phyloP scores from a whole-genome alignment of 2,113 vertebrate genomes.

The Pseudorectes ferrugineus region DNA sequence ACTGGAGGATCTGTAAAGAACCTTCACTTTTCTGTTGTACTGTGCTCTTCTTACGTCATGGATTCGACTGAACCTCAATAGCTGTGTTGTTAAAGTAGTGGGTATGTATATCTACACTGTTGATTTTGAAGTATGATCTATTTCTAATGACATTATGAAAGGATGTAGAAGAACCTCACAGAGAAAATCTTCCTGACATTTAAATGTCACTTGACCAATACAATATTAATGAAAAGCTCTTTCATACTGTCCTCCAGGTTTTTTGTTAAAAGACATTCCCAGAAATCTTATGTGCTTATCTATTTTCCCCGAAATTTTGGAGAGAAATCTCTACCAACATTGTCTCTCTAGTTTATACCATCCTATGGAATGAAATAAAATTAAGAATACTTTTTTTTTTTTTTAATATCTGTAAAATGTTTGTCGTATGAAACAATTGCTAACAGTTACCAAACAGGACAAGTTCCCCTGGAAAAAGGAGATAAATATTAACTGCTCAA shows the following conservation, averaged over 20 bases:
- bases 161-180: neutral
- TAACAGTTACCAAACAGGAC: neutral
- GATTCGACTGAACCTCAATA: neutral
- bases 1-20: neutral
- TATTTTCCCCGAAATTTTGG: neutral
- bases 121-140: neutral
- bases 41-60: rapidly evolving
- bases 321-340: neutral
- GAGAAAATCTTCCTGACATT: neutral
- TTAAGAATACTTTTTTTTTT: neutral
- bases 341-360: neutral
- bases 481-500: neutral
- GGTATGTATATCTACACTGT: neutral
- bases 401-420: neutral
- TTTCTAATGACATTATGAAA: neutral
- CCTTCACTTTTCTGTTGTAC: neutral
- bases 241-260: neutral
- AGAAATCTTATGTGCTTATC: neutral
- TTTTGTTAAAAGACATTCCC: neutral
- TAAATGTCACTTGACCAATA: neutral
- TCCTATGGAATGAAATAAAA: neutral
- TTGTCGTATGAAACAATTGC: neutral
- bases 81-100: neutral
- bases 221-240: neutral
- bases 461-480: neutral